Evolutionary conservation across 2,113 vertebrate genomes (phyloP).

Genomic region (Oophaga pumilio): DNA sequence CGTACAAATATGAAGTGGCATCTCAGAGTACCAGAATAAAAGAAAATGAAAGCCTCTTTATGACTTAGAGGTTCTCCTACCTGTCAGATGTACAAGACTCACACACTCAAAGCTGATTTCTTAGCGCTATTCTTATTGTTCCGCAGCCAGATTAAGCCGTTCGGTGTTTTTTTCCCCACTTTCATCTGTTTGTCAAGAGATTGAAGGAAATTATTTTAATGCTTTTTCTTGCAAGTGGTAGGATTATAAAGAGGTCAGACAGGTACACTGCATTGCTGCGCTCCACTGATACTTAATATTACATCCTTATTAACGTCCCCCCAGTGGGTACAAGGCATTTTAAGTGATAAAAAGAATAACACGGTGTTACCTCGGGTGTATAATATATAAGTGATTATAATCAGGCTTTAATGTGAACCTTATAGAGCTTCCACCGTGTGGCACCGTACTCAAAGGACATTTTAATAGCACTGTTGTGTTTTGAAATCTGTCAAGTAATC

Average conservation of each 20-base stretch:
- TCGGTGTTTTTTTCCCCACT: slow-evolving; percentile 14
- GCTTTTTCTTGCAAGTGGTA: slow-evolving; percentile 7
- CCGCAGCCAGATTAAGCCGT: slow-evolving; percentile 26
- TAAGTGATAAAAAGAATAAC: slow-evolving; percentile 30
- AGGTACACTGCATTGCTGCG: slow-evolving; percentile 32
- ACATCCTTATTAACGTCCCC: slow-evolving; percentile 43
- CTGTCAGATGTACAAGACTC: slow-evolving; percentile 28
- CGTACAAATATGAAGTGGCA: slow-evolving; percentile 39
- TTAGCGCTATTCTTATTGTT: slow-evolving; percentile 15
- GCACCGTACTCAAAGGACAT: slow-evolving; percentile 16
- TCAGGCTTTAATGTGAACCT: slow-evolving; percentile 38
- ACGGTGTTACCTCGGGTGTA: background rate
- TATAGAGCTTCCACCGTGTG: slow-evolving; percentile 14
- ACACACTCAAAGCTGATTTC: slow-evolving; percentile 32
- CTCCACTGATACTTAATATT: slow-evolving; percentile 39
- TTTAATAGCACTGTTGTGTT: slow-evolving; percentile 25
- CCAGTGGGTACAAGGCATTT: slow-evolving; percentile 29
- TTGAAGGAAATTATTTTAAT: slow-evolving; percentile 42
- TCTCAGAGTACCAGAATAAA: background rate
- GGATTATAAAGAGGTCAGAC: slow-evolving; percentile 48
- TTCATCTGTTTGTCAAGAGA: slow-evolving; percentile 43
- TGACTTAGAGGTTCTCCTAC: slow-evolving; percentile 36
- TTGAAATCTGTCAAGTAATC: slow-evolving; percentile 23
- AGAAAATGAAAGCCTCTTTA: slow-evolving; percentile 21
- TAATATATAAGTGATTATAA: slow-evolving; percentile 24